Base-by-base conservation (phyloP, 1,140 invertebrate species). In the Zaprionus capensis region DNA sequence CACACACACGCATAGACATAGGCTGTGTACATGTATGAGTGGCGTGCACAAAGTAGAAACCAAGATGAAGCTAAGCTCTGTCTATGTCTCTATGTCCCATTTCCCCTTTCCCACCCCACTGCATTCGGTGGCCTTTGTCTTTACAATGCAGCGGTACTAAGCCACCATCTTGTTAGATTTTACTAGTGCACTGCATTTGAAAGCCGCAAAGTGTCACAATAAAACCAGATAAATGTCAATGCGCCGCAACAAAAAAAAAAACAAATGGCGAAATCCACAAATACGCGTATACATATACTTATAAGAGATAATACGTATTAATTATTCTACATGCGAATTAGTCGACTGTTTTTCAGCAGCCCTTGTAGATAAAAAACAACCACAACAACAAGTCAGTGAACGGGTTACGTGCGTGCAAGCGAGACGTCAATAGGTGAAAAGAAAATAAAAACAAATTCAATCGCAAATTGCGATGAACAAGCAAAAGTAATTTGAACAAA, bases 381-480 rank as follows among this genome's bases (percentile, higher is more conserved):
- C n/a, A 57, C 73, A 65, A 58, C 36, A 77, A 66, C 51, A 71
- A 41, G 28, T 55, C n/a, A 24, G 22, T 67, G 51, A 87, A 57
- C 61, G 73, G 71, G 71, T 83, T 88, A 82, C 73, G 83, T 88
- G 38, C 61, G 77, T 56, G 71, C 22, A 63, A 88, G 57, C 53
- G 84, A 57, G 74, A 87, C 24, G 65, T 41, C 63, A 44, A 82
- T 46, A 55, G 41, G 24, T 36, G 38, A 20, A 36, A 14, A 66
- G 11, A 14, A 51, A 62, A 57, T 51, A 86, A 74, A 68, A 56
- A 71, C 53, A 82, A 82, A 86, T 76, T 78, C 78, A 87, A 80
- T 83, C 71, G 68, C 83, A 78, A 88, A 80, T 83, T 64, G 77
- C 83, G 81, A 88, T 87, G 84, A 84, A 84, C 70, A 72, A 75